Evolutionary conservation across 2,797 vertebrate genomes (phyloP), one percentile per base, ranked within the genome.

Genomic region (Myioborus miniatus): DNA sequence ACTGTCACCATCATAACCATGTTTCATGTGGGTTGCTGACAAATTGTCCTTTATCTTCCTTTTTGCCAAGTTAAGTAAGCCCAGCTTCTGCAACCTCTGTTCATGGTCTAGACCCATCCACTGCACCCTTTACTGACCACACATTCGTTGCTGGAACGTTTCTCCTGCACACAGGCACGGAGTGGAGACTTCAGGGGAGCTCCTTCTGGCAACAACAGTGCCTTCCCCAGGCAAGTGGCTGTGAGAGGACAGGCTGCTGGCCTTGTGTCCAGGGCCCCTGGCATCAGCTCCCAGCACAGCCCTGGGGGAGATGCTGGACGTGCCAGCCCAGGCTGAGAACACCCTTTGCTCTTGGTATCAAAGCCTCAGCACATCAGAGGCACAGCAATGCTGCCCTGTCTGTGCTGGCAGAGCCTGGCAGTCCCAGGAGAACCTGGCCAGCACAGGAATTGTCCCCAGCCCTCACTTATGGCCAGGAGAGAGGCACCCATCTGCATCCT

Each of bases 241-340:
- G 21, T 16, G 2, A 41, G 37, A 84, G 60, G 16, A 56, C 64
- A 64, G 11, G 36, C 43, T 76, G 32, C 27, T 87, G 53, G 7
- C 30, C 24, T 41, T 56, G 37, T 37, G 14, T 15, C 39, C 44
- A 43, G 59, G 7, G 0, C 15, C 50, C 26, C 37, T 70, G 56
- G 39, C 1, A 3, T 2, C 2, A 3, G 29, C 23, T 90, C 32
- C 0, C 1, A 52, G 36, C n/a, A 77, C 21, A 68, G 41, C 46
- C 55, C 34, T 46, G 16, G 6, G 13, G 41, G 15, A 74, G 64
- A 37, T 49, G 56, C 60, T 67, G 83, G 39, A 80, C 26, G 15
- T n/a, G 14, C 58, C 87, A 85, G 32, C 34, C 32, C 29, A 50
- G 39, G 41, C 13, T 67, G 5, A 8, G 55, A 67, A n/a, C 18